Conservation (phyloP, 2,113 vertebrate species). For the Corapipo altera region DNA sequence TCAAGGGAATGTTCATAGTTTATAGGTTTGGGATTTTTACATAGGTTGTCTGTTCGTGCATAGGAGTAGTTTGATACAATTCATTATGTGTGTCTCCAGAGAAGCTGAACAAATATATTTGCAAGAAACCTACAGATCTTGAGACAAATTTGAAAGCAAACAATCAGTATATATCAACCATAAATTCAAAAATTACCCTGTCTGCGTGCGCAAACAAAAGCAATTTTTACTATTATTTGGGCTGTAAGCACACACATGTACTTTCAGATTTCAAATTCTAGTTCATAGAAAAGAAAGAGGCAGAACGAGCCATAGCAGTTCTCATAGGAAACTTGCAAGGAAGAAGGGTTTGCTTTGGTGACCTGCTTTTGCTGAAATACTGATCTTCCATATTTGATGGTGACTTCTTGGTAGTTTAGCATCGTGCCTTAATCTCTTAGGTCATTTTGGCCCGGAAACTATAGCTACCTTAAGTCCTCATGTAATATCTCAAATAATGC, state of each 20-base stretch:
- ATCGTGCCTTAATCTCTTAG: neutral
- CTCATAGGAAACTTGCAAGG: neutral
- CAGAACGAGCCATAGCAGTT: neutral
- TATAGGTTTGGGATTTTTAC: neutral
- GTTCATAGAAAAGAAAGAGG: neutral
- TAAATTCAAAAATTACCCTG: neutral
- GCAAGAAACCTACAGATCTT: neutral
- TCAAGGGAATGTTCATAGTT: slow-evolving; percentile 51
- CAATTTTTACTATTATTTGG: neutral
- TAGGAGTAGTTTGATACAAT: slow-evolving; percentile 48
- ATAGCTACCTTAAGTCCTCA: neutral
- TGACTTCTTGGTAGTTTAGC: neutral
- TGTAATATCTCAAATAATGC: neutral
- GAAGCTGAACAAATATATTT: slow-evolving; percentile 14
- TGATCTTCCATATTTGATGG: neutral
- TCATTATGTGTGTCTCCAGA: neutral
- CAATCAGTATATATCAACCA: neutral
- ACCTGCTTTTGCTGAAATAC: neutral
- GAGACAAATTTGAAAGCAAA: neutral
- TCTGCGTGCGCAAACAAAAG: neutral
- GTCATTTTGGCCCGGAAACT: neutral
- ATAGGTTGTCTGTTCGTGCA: slow-evolving; percentile 15
- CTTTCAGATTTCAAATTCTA: neutral
- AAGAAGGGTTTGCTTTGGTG: neutral
- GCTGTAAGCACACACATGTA: neutral